Evolutionary conservation across 1,140 invertebrate genomes (phyloP).

Genomic region (Caenorhabditis brenneri): DNA sequence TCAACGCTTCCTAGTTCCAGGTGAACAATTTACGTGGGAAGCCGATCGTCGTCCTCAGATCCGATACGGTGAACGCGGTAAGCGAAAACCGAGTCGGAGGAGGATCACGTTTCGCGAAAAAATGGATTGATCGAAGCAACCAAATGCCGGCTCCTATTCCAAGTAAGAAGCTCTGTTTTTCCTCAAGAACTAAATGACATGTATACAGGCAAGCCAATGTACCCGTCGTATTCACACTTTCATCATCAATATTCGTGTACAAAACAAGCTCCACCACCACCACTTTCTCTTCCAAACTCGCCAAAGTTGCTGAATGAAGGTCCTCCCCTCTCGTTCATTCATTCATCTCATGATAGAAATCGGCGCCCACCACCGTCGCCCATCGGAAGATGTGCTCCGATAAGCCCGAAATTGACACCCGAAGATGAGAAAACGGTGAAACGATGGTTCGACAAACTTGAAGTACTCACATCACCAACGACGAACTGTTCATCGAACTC

Average conservation of each 20-base stretch:
- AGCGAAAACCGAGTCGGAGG: neutral
- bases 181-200: neutral
- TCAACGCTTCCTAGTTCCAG: conserved; percentile 2
- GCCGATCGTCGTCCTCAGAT: neutral
- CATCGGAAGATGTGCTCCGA: neutral
- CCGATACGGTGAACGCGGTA: neutral
- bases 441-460: neutral
- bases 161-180: neutral
- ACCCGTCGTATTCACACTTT: neutral
- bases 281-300: neutral
- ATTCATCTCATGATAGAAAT: neutral
- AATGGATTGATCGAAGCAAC: neutral
- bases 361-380: neutral
- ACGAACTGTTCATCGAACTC: neutral
- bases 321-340: neutral
- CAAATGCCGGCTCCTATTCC: neutral
- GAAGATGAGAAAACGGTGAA: conserved; percentile 8
- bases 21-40: conserved; percentile 2
- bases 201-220: neutral
- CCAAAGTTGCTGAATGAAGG: neutral
- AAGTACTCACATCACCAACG: neutral
- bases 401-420: neutral
- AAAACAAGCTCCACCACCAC: neutral
- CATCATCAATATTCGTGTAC: conserved; percentile 29
- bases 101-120: neutral